These are phyloP conservation scores for Lacerta agilis DNA, from an alignment of 2,797 vertebrate species.

Conservation along the genomic window DNA sequence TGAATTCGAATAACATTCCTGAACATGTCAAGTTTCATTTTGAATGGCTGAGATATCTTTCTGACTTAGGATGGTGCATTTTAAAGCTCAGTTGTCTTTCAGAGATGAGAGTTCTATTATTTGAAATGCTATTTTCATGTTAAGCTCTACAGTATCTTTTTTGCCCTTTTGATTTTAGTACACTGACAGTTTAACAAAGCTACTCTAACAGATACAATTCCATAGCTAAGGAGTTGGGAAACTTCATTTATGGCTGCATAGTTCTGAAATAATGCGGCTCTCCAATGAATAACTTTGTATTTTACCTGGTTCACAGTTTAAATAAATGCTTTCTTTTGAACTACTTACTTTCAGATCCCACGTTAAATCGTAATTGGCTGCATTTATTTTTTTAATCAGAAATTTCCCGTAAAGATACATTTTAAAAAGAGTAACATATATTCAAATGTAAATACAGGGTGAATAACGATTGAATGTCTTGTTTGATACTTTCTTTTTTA, in stretches of 20 bases:
- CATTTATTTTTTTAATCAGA: conserved; percentile 8
- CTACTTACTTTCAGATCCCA: not conserved
- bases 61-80: not conserved
- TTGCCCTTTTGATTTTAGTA: not conserved
- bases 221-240: not conserved
- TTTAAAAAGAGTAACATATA: not conserved
- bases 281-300: not conserved
- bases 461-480: not conserved
- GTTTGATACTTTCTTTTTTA: conserved; percentile 6
- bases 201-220: not conserved
- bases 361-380: not conserved
- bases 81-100: conserved; percentile 1
- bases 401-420: not conserved
- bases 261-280: not conserved
- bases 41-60: not conserved
- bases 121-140: not conserved
- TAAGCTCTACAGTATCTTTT: not conserved
- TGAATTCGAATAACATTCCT: not conserved
- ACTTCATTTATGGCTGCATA: not conserved
- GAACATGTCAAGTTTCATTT: not conserved
- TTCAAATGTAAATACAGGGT: not conserved
- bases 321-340: conserved; percentile 2
- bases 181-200: not conserved
- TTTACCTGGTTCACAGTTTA: not conserved
- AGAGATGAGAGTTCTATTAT: not conserved